phyloP scores from a whole-genome alignment of 2,797 vertebrate species.

The Tenualosa ilisha region DNA sequence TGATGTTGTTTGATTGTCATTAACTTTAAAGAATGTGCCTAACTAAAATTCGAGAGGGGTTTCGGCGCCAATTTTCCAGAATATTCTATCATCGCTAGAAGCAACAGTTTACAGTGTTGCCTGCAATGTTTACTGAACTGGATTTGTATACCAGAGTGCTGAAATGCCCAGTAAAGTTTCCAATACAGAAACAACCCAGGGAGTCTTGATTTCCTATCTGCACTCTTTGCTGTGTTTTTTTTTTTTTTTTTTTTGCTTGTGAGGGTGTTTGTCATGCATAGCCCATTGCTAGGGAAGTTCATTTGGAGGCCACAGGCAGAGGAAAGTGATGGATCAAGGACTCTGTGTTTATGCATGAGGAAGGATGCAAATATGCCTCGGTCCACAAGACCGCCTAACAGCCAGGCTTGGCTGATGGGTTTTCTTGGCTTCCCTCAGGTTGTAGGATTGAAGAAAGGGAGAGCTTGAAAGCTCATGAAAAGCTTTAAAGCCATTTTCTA shows the following conservation, averaged over 20 bases:
- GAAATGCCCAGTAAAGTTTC: conserved; percentile 16
- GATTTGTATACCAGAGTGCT: no score
- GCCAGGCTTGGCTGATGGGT: background rate
- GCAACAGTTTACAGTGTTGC: no score
- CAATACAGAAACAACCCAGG: conserved; percentile 31
- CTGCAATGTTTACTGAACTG: no score
- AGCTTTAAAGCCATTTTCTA: background rate
- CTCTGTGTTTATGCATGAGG: conserved; percentile 10
- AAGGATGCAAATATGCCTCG: conserved; percentile 29
- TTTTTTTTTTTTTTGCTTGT: background rate
- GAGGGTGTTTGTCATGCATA: conserved; percentile 40
- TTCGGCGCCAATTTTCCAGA: no score
- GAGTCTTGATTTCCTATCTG: background rate
- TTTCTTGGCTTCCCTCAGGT: background rate
- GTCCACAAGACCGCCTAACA: background rate
- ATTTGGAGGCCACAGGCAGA: conserved; percentile 30
- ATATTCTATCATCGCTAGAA: no score
- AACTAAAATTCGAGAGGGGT: no score
- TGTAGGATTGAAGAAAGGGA: background rate
- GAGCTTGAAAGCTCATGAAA: background rate
- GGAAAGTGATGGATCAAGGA: conserved; percentile 34
- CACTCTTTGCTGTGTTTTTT: conserved; percentile 27
- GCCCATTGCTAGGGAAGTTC: conserved; percentile 30
- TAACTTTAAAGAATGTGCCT: no score
- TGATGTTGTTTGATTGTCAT: no score